Base-by-base conservation (phyloP, 2,797 vertebrate genomes). In the Mionectes olivaceus region DNA sequence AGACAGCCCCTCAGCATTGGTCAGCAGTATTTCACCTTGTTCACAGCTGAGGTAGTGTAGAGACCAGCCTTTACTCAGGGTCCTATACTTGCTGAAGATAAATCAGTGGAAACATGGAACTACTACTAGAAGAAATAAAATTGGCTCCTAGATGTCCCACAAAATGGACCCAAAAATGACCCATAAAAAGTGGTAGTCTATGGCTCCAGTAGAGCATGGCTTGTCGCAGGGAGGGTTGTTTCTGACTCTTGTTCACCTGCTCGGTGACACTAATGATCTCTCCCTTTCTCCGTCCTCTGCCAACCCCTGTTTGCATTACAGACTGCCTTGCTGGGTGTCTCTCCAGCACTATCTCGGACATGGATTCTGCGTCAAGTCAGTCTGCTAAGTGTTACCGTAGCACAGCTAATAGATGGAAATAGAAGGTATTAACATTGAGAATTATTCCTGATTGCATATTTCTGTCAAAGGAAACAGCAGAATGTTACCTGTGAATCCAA, bases 121-220 rank as follows among this genome's bases (percentile, higher is more conserved):
- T 67, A 25, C 56, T 37, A 84, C 55, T 32, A 23, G 44, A 89
- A 77, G 13, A 73, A 83, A 69, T 18, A 15, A 79, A 82, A 76
- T 60, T 52, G 39, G 27, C 22, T 90, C n/a, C 28, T 67, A 52
- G 3, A 32, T 57, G n/a, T 61, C 39, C 39, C 35, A 43, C 21
- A 28, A 39, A 76, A 64, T 35, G 35, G 35, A 35, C 35, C 35
- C 35, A 35, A 35, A 35, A 35, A 35, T 35, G 35, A 35, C 35
- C 35, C 35, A 35, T n/a, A 35, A 35, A 35, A 35, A 35, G 35
- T 23, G 17, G 37, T 33, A 56, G 57, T 23, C 44, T 44, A 2
- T 0, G 1, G 28, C 57, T 68, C 21, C 39, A 50, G 1, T 0
- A 87, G 28, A 50, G 28, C 47, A 23, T 17, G 14, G 16, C 3